Evolutionary conservation across 2,113 vertebrate genomes (phyloP).

Genomic region (Peromyscus californicus): DNA sequence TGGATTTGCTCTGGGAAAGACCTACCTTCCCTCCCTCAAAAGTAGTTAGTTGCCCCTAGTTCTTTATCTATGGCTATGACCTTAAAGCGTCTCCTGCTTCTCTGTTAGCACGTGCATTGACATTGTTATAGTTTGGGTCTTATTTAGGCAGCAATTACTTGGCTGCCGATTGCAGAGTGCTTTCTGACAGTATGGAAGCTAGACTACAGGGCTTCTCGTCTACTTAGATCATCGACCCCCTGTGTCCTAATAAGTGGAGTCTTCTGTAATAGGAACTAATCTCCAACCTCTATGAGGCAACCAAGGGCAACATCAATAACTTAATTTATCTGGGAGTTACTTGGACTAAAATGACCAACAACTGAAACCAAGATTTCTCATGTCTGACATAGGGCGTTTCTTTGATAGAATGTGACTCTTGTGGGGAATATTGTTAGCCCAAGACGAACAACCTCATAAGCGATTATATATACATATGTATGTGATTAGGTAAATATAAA

Average conservation of each 20-base stretch:
- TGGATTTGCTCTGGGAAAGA: neutral
- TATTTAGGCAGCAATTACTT: neutral
- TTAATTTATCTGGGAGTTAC: neutral
- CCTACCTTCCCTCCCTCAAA: neutral
- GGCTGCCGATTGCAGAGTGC: neutral
- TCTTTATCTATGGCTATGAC: neutral
- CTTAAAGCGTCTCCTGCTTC: neutral
- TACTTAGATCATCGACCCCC: neutral
- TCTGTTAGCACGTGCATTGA: neutral
- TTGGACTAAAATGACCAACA: neutral
- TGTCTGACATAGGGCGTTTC: too few species aligned
- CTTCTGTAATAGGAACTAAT: neutral
- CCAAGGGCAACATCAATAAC: neutral
- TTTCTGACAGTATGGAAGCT: neutral
- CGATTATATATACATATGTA: too few species aligned
- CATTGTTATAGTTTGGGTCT: neutral
- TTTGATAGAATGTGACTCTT: neutral
- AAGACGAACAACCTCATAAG: neutral
- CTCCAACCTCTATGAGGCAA: neutral
- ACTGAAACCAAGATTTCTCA: neutral
- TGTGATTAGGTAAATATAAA: too few species aligned
- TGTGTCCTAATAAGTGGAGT: neutral
- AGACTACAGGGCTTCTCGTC: neutral
- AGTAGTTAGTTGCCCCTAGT: neutral
- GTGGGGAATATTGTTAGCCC: neutral